These are phyloP conservation scores for Neodiprion lecontei DNA, from an alignment of 1,140 invertebrate species.

Conservation along the genomic window DNA sequence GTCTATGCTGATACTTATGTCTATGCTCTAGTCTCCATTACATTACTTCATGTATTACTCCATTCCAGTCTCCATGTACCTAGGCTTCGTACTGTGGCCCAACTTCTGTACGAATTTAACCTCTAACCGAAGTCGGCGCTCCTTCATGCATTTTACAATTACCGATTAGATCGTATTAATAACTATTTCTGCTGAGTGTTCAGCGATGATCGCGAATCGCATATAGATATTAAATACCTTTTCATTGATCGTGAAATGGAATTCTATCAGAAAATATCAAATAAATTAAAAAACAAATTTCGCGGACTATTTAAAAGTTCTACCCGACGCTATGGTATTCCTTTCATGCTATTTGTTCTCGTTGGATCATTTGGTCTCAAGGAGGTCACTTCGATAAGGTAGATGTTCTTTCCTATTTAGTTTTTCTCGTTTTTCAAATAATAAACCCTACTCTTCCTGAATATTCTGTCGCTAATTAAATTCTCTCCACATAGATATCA, in stretches of 20 bases:
- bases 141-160: too few species aligned
- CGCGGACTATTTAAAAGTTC: not conserved
- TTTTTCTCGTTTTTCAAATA: not conserved
- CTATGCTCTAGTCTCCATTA: too few species aligned
- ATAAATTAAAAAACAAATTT: not conserved
- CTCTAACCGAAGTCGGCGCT: too few species aligned
- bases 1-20: too few species aligned
- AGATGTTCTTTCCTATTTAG: constrained; percentile 28
- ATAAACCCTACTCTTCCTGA: not conserved
- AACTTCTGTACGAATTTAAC: too few species aligned
- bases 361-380: constrained; percentile 75
- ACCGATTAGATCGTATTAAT: too few species aligned
- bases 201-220: too few species aligned
- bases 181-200: too few species aligned
- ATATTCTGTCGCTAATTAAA: not conserved
- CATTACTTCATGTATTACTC: too few species aligned
- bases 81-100: too few species aligned
- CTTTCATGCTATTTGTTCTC: constrained; percentile 72
- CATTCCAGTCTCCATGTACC: too few species aligned
- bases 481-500: constrained; percentile 66
- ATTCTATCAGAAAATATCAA: not conserved
- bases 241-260: not conserved
- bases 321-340: constrained; percentile 64
- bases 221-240: too few species aligned
- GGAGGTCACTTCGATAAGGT: constrained; percentile 75